Evolutionary conservation across 2,888 invertebrate genomes (phyloP), one percentile per base, ranked within the genome.

Genomic region (Rhabditophanes sp.): DNA sequence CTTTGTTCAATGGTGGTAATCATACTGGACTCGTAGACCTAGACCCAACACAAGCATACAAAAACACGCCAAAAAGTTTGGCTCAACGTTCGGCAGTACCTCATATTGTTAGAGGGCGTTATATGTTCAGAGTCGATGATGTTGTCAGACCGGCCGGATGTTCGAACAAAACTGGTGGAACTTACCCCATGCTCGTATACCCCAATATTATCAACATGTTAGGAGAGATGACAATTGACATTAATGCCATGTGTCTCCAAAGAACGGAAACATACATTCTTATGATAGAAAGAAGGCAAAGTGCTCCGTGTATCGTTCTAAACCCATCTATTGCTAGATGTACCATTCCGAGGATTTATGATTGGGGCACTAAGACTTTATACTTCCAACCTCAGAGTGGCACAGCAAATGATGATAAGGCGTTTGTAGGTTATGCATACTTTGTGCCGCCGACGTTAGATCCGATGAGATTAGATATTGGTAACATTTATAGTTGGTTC

Each of bases 141-240:
- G 80, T 80, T 62, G 84, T 90, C 62, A 75, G 87, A 65, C 75
- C 81, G 61, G 90, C 85, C 29, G 82, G 82, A 25, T 90, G 88
- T 66, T 67, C 51, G 2, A 64, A 64, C 45, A 59, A 65, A 35
- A 63, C 61, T 23, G 59, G 57, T 21, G 64, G 64, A 37, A 65
- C 64, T 11, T 62, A 51, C 29, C 64, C 65, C 12, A 54, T 64
- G 51, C 33, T 64, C 24, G 55, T 64, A 38, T 60, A 61, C 0
- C 88, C 88, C 0, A 85, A 88, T 67, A 83, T 82, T 61, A 90
- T 88, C 3, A 87, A 84, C 67, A 90, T 93, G 90, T 72, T 93
- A 46, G 93, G 93, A 4, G 93, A 90, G 3, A 84, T 84, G 1
- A 78, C 87, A 33, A 83, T 96, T 23, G 88, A 90, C 64, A 81